These are phyloP conservation scores for Hemicordylus capensis DNA, from an alignment of 2,113 vertebrate genomes.

Conservation along the genomic window DNA sequence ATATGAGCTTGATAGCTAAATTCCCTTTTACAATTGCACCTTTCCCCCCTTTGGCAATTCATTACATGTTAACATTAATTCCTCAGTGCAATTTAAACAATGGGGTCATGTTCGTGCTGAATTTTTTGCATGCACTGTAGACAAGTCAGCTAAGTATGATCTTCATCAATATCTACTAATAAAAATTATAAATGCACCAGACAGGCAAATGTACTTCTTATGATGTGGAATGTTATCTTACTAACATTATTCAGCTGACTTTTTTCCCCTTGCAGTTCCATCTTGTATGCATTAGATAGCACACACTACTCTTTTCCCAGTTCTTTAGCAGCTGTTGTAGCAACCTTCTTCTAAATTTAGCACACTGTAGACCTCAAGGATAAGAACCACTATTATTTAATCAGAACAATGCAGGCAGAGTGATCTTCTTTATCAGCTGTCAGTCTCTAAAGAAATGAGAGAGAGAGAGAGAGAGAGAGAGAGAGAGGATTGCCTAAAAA, in stretches of 20 bases:
- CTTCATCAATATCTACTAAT: conserved; percentile 7
- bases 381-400: conserved; percentile 36
- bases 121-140: not conserved
- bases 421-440: not conserved
- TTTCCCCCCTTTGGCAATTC: not conserved
- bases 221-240: conserved; percentile 14
- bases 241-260: not conserved
- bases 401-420: not conserved
- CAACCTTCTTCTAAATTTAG: conserved; percentile 23
- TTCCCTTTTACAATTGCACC: not conserved
- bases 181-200: conserved; percentile 13
- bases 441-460: not conserved
- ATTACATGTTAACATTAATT: not conserved
- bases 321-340: not conserved
- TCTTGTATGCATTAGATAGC: not conserved
- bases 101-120: not conserved
- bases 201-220: not conserved
- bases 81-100: not conserved
- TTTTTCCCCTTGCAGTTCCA: conserved; percentile 16
- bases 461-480: not conserved
- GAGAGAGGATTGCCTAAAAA: not conserved
- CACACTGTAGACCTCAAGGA: conserved; percentile 20
- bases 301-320: conserved; percentile 18
- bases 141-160: not conserved
- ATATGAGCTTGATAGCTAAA: not conserved